These are phyloP conservation scores for Tragelaphus scriptus DNA, from an alignment of 2,113 vertebrate species.

Conservation along the genomic window DNA sequence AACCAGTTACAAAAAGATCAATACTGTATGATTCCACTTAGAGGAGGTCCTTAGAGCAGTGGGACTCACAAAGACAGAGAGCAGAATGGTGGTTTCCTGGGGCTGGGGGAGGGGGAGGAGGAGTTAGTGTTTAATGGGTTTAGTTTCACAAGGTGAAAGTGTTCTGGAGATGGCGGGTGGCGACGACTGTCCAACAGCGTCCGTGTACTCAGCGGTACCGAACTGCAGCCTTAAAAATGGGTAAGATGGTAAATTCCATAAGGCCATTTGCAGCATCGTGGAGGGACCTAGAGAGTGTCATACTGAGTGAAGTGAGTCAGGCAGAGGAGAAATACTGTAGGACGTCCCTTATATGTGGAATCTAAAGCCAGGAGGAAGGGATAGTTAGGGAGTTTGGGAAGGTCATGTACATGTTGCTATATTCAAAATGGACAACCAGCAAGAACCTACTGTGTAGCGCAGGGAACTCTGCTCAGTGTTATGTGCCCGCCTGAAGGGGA, in stretches of 20 bases:
- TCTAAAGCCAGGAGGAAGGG: background rate
- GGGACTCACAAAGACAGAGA: background rate
- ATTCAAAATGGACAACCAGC: background rate
- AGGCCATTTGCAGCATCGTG: background rate
- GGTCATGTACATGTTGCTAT: background rate
- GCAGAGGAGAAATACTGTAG: background rate
- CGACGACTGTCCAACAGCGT: background rate
- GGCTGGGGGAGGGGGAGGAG: no score
- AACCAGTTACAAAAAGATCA: background rate
- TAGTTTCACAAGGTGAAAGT: background rate
- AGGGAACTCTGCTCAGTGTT: background rate
- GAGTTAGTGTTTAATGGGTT: background rate
- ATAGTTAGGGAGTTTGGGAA: background rate
- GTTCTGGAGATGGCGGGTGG: background rate
- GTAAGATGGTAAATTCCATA: background rate
- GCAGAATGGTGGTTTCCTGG: accelerated
- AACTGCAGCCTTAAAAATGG: background rate
- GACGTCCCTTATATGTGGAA: background rate
- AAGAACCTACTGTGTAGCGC: background rate
- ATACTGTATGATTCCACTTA: background rate
- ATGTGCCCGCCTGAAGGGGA: background rate
- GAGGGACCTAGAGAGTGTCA: background rate
- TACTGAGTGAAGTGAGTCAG: accelerated
- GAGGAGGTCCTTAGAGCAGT: accelerated
- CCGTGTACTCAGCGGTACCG: no score